Percentiles rank a stretch among this genome's conserved stretches.
Conservation (phyloP, 2,888 invertebrate species). For the Muscina levida region DNA sequence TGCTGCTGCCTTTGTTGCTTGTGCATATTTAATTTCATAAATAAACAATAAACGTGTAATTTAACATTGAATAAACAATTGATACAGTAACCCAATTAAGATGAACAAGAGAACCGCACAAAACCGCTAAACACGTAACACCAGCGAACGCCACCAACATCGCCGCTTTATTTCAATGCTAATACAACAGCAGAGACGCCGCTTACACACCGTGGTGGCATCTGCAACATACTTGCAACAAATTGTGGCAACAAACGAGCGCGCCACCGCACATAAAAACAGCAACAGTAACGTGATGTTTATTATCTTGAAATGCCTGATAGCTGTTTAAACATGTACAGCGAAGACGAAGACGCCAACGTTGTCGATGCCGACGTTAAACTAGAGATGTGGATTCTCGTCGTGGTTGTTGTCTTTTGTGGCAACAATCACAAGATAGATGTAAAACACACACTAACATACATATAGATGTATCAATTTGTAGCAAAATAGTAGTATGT, state of each 20-base stretch:
- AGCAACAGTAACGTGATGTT: neutral
- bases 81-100: conserved; percentile 49
- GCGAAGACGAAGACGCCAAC: neutral
- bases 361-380: neutral
- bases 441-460: neutral
- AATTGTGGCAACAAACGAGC: neutral
- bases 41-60: conserved; percentile 46
- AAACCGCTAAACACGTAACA: conserved; percentile 6
- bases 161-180: conserved; percentile 2
- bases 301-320: conserved; percentile 27
- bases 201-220: neutral
- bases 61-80: conserved; percentile 53
- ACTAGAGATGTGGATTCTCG: neutral
- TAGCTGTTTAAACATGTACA: conserved; percentile 21
- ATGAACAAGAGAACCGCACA: conserved; percentile 3
- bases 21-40: conserved; percentile 30
- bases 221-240: neutral
- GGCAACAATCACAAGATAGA: neutral
- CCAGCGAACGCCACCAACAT: neutral
- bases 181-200: neutral
- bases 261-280: neutral
- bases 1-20: neutral
- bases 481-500: neutral
- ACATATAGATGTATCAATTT: too few species aligned
- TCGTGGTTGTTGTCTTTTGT: neutral